A percentile compares a stretch with the other conserved stretches of the same genome.
These are phyloP conservation scores for Eurytoma adleriae DNA, from an alignment of 2,888 invertebrate species.

Conservation along the genomic window DNA sequence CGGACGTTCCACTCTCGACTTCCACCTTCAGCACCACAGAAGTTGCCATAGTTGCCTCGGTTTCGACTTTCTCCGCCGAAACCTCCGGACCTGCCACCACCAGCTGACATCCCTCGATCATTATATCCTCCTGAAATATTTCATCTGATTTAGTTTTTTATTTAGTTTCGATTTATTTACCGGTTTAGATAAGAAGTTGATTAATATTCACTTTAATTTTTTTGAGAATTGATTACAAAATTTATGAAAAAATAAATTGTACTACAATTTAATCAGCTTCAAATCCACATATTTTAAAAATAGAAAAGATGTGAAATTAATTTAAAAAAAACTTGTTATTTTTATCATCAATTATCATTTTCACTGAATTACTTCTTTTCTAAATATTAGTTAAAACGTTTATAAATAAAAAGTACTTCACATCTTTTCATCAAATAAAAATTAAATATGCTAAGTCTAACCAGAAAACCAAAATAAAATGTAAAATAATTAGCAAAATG, in stretches of 20 bases:
- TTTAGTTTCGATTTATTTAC: background rate
- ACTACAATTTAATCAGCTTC: no score
- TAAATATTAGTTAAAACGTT: background rate
- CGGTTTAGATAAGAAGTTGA: no score
- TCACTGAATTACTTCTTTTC: background rate
- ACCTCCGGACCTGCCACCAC: conserved; percentile 55
- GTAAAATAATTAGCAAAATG: conserved; percentile 3
- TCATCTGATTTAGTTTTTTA: no score
- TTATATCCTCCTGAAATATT: conserved; percentile 61
- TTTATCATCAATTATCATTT: background rate
- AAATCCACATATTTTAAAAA: no score
- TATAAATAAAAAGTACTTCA: background rate
- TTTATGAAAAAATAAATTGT: no score
- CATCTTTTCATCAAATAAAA: conserved; percentile 3
- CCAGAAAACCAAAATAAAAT: conserved; percentile 48
- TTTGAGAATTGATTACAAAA: background rate
- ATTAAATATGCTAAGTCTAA: conserved; percentile 42
- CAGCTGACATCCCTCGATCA: conserved; percentile 65
- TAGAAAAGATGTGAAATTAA: background rate
- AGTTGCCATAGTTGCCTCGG: conserved; percentile 71
- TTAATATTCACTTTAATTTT: no score
- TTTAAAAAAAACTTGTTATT: background rate
- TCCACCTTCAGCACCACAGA: conserved; percentile 46
- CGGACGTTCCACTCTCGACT: conserved; percentile 66
- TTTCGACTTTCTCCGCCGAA: conserved; percentile 62